Conservation (phyloP, 2,888 invertebrate species). For the Meiosimyza decipiens region DNA sequence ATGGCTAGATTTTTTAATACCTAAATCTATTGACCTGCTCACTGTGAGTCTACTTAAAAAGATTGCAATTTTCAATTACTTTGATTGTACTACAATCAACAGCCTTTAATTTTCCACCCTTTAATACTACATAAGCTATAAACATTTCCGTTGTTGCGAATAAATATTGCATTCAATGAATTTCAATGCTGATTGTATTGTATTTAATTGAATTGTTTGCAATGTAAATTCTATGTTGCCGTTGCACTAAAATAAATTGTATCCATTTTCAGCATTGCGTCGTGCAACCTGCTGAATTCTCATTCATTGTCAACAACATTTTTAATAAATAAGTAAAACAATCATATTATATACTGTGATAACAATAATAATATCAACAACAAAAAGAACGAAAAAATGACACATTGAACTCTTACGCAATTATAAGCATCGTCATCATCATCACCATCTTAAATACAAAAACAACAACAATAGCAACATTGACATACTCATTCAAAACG, state of each 20-base stretch:
- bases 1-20: no score
- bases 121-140: neutral
- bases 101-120: no score
- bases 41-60: no score
- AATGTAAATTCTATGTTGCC: neutral
- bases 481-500: neutral
- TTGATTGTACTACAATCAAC: no score
- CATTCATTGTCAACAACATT: conserved; percentile 40
- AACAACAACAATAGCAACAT: conserved; percentile 19
- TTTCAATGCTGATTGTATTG: conserved; percentile 26
- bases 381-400: conserved; percentile 37
- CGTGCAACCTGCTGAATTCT: conserved; percentile 4
- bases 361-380: conserved; percentile 36
- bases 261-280: neutral
- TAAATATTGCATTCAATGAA: neutral
- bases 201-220: conserved; percentile 13
- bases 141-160: conserved; percentile 8
- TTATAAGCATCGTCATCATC: conserved; percentile 23
- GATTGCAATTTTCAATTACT: no score
- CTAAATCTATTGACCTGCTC: no score
- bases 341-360: neutral
- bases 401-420: conserved; percentile 45
- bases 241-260: neutral
- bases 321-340: conserved; percentile 35
- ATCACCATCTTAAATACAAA: neutral